Evolutionary conservation across 2,113 vertebrate species (phyloP).

Genomic region (Plecturocebus donacophilus): DNA sequence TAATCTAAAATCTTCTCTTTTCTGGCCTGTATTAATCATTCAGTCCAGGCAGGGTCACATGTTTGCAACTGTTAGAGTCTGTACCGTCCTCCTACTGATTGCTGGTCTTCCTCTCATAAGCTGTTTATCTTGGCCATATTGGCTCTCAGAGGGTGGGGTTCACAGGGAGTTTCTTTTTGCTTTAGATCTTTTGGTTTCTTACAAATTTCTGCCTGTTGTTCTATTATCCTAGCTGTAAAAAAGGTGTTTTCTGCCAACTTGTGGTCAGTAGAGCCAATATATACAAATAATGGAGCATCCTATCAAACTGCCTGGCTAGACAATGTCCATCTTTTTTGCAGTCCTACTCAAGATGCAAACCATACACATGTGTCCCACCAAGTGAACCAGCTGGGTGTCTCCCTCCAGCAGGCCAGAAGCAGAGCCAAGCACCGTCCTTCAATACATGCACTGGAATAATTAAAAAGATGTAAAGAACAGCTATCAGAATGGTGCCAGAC

Average conservation of each 20-base stretch:
- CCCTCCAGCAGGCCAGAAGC: background rate
- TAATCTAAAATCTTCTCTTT: background rate
- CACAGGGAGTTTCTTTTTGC: background rate
- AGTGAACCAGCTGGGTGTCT: background rate
- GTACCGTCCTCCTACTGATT: background rate
- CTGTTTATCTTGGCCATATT: conserved; percentile 37
- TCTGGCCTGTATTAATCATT: background rate
- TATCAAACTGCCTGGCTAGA: background rate
- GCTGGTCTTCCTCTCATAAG: background rate
- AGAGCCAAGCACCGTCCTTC: background rate
- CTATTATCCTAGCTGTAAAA: background rate
- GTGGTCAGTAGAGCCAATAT: background rate
- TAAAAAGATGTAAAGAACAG: background rate
- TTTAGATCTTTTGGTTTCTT: conserved; percentile 2
- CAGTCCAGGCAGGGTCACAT: background rate
- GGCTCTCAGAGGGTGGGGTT: background rate
- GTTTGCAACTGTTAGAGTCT: background rate
- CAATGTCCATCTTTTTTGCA: background rate
- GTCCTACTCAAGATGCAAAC: background rate
- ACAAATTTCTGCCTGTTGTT: background rate
- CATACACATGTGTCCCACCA: background rate
- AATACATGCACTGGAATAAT: background rate
- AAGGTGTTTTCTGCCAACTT: background rate
- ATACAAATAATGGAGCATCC: background rate
- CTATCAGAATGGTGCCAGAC: background rate